Base-by-base conservation (phyloP, 1,140 invertebrate species). In the Drosophila arawakana region DNA sequence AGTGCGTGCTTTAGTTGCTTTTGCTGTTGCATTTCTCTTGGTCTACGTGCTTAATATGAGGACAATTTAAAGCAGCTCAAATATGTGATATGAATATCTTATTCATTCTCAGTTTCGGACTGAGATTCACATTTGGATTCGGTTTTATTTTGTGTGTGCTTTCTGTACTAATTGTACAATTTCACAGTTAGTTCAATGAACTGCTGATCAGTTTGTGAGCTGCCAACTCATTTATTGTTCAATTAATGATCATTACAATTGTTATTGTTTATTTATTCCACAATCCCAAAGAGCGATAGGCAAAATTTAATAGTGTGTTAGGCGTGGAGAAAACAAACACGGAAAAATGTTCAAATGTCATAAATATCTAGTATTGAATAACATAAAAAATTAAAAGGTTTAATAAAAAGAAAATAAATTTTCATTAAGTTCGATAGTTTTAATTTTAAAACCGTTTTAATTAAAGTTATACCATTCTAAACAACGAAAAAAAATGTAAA, bases 11-110 rank as follows among this genome's bases (percentile, higher is more conserved):
- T 73, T 46, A 50, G 50, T 66, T 76, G 67, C 44, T 58, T 71
- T 65, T 72, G 60, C 61, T 58, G 58, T 69, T 52, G 57, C 63
- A 49, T 67, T 59, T 73, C 49, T 62, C 25, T 15, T 15, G 11
- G 54, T 21, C 73, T 84, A 84, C 81, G 81, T 83, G 80, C 81
- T 84, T 69, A 83, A 83, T 83, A 65, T 84, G 63, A 73, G 81
- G 44, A 68, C 83, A 83, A 83, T 83, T 83, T 83, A 83, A 83
- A 83, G 77, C 77, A 83, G 81, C 81, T 80, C 81, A 80, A 63
- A 37, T 65, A 69, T 77, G 81, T 83, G 81, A 67, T 60, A 73
- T 54, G 81, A 84, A 83, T 83, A 39, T 57, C 15, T 6, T 2
- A 61, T 52, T 44, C 34, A 18, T 50, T 21, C 13, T 35, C 18